These are phyloP conservation scores for Coronaproctus castanopsis DNA, from an alignment of 2,888 invertebrate genomes.

Conservation along the genomic window DNA sequence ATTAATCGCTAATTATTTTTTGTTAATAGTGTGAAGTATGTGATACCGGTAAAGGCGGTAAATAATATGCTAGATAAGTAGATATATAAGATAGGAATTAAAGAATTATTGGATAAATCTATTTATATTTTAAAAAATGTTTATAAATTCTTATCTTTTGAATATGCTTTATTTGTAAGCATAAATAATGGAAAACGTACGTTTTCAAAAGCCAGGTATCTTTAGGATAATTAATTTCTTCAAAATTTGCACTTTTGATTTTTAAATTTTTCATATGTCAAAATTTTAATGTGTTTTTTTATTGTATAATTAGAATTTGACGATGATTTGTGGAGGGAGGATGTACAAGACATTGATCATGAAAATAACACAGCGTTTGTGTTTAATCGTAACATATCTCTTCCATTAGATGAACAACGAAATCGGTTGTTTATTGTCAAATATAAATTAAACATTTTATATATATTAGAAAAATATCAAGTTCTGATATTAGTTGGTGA, in stretches of 20 bases:
- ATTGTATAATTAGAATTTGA: neutral
- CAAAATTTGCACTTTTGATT: neutral
- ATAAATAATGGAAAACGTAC: neutral
- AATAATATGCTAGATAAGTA: too few relatives aligned
- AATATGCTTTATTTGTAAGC: too few relatives aligned
- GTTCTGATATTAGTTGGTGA: constrained; percentile 77
- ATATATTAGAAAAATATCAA: constrained; percentile 73
- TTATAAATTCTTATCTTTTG: too few relatives aligned
- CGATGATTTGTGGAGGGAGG: constrained; percentile 19
- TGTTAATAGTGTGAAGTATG: too few relatives aligned
- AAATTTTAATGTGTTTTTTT: neutral
- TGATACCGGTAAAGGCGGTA: too few relatives aligned
- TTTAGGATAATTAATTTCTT: too few relatives aligned
- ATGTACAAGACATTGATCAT: constrained; percentile 36
- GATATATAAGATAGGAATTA: too few relatives aligned
- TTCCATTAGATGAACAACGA: constrained; percentile 65
- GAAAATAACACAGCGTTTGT: constrained; percentile 42
- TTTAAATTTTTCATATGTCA: neutral
- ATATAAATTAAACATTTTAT: constrained; percentile 67
- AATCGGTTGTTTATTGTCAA: constrained; percentile 71
- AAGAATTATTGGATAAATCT: too few relatives aligned
- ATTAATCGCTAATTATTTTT: too few relatives aligned
- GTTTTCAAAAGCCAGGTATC: neutral
- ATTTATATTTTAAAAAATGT: too few relatives aligned
- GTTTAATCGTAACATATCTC: constrained; percentile 64